phyloP scores from a whole-genome alignment of 1,140 invertebrate genomes.

The Drosophila tropicalis region DNA sequence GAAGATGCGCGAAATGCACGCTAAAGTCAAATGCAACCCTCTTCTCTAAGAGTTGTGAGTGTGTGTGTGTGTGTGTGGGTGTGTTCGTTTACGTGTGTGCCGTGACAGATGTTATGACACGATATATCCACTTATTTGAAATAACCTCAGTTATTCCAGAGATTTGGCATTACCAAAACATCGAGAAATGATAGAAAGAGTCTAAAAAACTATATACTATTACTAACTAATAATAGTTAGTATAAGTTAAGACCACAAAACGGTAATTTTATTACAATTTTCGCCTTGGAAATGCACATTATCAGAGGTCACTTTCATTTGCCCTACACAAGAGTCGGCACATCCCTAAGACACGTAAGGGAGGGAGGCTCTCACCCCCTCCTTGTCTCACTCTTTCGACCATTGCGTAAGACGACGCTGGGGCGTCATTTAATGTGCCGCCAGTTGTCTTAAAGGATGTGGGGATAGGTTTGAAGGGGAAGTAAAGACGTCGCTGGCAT shows the following conservation, averaged over 20 bases:
- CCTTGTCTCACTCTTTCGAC: slow-evolving; percentile 40
- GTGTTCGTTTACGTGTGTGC: no score
- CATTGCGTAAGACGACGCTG: slow-evolving; percentile 80
- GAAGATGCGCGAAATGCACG: background rate
- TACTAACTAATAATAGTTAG: no score
- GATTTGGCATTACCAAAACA: no score
- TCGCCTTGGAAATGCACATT: background rate
- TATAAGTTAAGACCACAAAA: no score
- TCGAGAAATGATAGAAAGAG: no score
- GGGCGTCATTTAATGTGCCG: slow-evolving; percentile 81
- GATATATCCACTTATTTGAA: no score
- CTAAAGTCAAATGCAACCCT: slow-evolving; percentile 16
- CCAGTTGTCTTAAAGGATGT: slow-evolving; percentile 68
- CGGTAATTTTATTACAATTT: background rate
- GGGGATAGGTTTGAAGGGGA: background rate
- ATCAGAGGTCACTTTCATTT: background rate
- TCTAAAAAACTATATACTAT: no score
- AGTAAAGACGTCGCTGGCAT: slow-evolving; percentile 72
- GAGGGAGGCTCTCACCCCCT: slow-evolving; percentile 1
- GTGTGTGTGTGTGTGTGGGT: no score
- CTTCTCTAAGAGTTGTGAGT: background rate
- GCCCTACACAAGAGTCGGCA: background rate
- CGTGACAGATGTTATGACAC: no score
- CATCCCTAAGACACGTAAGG: slow-evolving; percentile 5
- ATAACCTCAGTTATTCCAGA: no score